Conservation (phyloP, 92 coral and sea anemone genomes). For the Epizoanthus fatuus region DNA sequence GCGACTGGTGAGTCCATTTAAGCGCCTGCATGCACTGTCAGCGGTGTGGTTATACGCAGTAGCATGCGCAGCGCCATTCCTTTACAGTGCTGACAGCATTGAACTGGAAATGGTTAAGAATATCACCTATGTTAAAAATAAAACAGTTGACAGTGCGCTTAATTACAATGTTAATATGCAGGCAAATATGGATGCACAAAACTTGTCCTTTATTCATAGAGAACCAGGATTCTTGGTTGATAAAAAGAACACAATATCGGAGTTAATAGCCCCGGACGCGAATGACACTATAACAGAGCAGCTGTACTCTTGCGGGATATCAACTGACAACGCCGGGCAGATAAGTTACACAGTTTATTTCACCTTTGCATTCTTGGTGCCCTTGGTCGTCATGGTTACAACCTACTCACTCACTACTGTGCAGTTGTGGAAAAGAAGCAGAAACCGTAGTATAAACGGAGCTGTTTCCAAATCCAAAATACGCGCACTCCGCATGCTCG, state of each 20-base stretch:
- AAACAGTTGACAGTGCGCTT: neutral
- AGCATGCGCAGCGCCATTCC: slow-evolving; percentile 19
- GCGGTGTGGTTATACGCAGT: slow-evolving; percentile 26
- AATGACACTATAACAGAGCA: neutral
- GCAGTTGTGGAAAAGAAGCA: slow-evolving; percentile 35
- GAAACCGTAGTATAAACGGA: neutral
- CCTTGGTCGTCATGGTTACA: slow-evolving; percentile 26
- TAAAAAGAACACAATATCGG: neutral
- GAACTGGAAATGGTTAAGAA: neutral
- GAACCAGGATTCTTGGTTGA: neutral
- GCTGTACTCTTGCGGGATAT: slow-evolving; percentile 23
- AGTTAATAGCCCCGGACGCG: neutral
- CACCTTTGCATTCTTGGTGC: slow-evolving; percentile 17
- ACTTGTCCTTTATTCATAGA: neutral
- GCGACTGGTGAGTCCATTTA: neutral
- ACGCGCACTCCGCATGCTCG: slow-evolving; percentile 26
- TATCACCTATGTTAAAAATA: neutral
- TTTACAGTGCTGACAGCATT: slow-evolving; percentile 14
- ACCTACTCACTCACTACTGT: slow-evolving; percentile 15
- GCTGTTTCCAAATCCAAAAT: slow-evolving; percentile 21
- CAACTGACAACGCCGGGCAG: slow-evolving; percentile 1
- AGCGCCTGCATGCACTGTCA: neutral
- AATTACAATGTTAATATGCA: too few relatives aligned
- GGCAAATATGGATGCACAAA: neutral
- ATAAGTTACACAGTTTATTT: slow-evolving; percentile 13